Evolutionary conservation across 2,888 invertebrate genomes (phyloP).

Genomic region (Melanostoma mellinum): DNA sequence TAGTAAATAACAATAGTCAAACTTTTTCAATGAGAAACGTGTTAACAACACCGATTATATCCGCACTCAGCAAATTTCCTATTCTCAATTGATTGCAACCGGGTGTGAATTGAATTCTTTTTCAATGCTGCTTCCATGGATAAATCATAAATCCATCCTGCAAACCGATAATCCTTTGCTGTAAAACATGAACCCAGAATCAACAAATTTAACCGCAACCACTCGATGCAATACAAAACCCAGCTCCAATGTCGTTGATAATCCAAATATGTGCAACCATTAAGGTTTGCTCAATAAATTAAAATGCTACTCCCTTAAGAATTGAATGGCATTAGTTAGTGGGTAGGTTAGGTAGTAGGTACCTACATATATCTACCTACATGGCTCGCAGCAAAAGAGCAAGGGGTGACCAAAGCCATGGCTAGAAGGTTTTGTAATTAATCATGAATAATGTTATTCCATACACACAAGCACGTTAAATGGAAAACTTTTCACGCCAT

Average conservation of each 20-base stretch:
- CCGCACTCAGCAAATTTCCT: conserved; percentile 46
- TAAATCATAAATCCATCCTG: conserved; percentile 52
- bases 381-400: background rate
- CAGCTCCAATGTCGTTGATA: conserved; percentile 36
- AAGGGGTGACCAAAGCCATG: conserved; percentile 40
- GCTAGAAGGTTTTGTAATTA: conserved; percentile 63
- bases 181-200: conserved; percentile 57
- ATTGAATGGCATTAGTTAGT: background rate
- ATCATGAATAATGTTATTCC: conserved; percentile 70
- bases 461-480: conserved; percentile 62
- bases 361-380: background rate
- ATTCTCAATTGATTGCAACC: conserved; percentile 16
- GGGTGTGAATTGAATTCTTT: conserved; percentile 57
- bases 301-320: conserved; percentile 28
- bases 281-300: conserved; percentile 51
- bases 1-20: background rate
- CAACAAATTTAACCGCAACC: conserved; percentile 24
- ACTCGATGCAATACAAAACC: background rate
- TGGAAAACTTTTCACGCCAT: conserved; percentile 69
- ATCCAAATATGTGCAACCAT: conserved; percentile 58
- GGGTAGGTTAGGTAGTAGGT: background rate
- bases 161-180: conserved; percentile 51
- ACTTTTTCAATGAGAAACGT: background rate
- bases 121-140: conserved; percentile 38
- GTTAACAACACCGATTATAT: conserved; percentile 12